A percentile compares a stretch with the other conserved stretches of the same genome.
Conservation (phyloP, 2,797 vertebrate genomes). For the Diceros bicornis region DNA sequence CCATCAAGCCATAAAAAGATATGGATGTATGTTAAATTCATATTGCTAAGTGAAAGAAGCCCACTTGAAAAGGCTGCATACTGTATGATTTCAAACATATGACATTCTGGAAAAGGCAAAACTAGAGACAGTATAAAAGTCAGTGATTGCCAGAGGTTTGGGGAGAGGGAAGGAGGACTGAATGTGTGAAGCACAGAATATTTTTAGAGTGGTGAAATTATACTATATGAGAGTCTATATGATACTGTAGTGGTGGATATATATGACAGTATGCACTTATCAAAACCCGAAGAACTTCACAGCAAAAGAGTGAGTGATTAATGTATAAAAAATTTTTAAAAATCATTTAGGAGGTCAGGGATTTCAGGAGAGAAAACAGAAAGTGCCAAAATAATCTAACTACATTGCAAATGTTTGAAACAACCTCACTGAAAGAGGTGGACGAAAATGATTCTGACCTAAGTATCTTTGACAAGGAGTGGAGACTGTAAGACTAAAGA, state of each 20-base stretch:
- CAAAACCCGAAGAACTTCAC: background rate
- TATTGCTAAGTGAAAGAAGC: background rate
- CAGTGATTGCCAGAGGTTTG: background rate
- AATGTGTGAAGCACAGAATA: background rate
- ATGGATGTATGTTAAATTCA: background rate
- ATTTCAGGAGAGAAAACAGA: background rate
- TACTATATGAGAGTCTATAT: too few relatives aligned
- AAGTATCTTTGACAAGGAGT: background rate
- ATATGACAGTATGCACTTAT: background rate
- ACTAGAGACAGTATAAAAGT: background rate
- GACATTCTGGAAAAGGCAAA: background rate
- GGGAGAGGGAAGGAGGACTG: background rate
- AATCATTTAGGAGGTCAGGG: background rate
- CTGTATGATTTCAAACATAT: background rate
- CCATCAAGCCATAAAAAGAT: background rate
- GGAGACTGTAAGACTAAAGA: background rate
- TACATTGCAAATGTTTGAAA: background rate
- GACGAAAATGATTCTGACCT: background rate
- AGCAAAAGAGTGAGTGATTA: background rate
- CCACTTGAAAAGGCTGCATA: background rate
- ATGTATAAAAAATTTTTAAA: background rate
- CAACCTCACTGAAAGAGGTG: background rate
- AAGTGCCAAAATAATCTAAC: background rate
- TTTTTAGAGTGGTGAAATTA: background rate
- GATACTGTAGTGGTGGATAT: background rate